phyloP scores from a whole-genome alignment of 2,888 invertebrate species.

The Sphecodes monilicornis region DNA sequence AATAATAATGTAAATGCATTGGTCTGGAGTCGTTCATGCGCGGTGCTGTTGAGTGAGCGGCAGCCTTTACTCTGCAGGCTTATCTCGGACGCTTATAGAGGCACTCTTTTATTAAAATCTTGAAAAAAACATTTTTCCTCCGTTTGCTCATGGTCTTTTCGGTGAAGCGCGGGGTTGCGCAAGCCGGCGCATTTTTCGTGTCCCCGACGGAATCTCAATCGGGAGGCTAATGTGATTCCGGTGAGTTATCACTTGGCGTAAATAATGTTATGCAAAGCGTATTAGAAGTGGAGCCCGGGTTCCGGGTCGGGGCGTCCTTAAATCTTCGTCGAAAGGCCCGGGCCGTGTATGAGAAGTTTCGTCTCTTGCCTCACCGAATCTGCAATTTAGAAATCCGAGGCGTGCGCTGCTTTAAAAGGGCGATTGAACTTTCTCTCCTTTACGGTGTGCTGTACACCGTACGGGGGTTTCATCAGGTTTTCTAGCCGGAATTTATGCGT shows the following conservation, averaged over 20 bases:
- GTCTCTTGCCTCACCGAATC: conserved; percentile 49
- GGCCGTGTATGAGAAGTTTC: conserved; percentile 47
- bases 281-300: conserved; percentile 36
- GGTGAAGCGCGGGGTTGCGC: background rate
- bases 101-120: background rate
- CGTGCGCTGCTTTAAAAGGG: conserved; percentile 42
- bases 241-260: conserved; percentile 45
- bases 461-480: conserved; percentile 49
- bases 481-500: conserved; percentile 36
- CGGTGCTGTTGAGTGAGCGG: background rate
- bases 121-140: background rate
- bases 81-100: background rate
- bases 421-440: conserved; percentile 62
- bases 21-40: background rate
- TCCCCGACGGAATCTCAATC: conserved; percentile 20
- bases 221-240: conserved; percentile 12
- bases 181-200: background rate
- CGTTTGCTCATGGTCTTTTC: background rate
- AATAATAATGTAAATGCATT: no score
- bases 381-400: conserved; percentile 56
- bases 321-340: conserved; percentile 39
- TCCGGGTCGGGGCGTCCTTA: conserved; percentile 17
- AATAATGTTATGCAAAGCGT: conserved; percentile 53
- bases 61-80: background rate
- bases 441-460: conserved; percentile 36